Evolutionary conservation across 1,140 invertebrate genomes (phyloP), one percentile per base, ranked within the genome.

Genomic region (Heterodera carotae): DNA sequence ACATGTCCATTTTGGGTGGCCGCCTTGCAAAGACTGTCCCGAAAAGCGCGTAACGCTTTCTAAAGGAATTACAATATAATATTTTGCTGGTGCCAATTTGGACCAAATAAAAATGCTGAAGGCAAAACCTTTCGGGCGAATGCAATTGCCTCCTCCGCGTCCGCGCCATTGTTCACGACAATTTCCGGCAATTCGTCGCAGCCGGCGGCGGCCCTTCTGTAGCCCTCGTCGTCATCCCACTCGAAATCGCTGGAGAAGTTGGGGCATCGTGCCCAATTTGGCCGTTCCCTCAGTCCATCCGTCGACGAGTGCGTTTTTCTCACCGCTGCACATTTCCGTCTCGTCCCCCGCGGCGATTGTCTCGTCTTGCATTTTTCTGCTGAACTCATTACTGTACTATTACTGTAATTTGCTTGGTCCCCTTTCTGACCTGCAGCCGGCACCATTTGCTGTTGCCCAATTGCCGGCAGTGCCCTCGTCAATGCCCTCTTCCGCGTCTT

Each of bases 151-250:
- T 29, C 48, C 6, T 29, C n/a, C n/a, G n/a, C 31, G 39, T 64
- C 72, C 3, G 0, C 34, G 36, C 25, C 48, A 2, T 29, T 25
- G 36, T 74, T 33, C 0, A 3, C n/a, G 25, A 18, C 10, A 6
- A 31, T 29, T 18, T 64, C 72, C 15, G 70, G 43, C 33, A 60
- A 56, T 73, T 74, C 27, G 69, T 22, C 56, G 22, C 33, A 18
- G 27, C 72, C 33, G 27, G 25, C 25, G 27, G 53, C 33, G 27
- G 25, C 25, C 59, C 72, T 27, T 64, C 53, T 36, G 62, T 66
- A 74, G 5, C 36, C 72, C 59, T 74, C 72, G 25, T 74, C 72
- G 39, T 74, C n/a, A n/a, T n/a, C 72, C 72, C 72, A 74, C 39
- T 74, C 72, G 29, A 74, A 74, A 25, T 74, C 72, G 36, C 27